Evolutionary conservation across 1,140 invertebrate species (phyloP).

Genomic region (Leguminivora glycinivorella): DNA sequence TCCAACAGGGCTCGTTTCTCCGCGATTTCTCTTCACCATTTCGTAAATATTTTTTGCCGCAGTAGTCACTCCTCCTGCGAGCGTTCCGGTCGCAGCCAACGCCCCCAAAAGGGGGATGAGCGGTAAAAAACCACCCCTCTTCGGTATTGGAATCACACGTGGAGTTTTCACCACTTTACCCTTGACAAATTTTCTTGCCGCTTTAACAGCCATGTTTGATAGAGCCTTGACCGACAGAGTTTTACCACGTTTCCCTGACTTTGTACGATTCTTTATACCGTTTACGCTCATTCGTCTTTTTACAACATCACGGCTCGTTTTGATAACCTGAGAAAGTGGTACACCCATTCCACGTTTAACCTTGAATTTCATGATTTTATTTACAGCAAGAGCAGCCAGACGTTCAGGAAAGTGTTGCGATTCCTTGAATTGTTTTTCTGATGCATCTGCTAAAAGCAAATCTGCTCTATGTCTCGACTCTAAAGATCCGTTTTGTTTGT

Average conservation of each 20-base stretch:
- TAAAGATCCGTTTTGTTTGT: not conserved
- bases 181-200: not conserved
- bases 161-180: not conserved
- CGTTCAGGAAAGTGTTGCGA: not conserved
- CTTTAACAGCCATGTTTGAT: too few relatives aligned
- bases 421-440: not conserved
- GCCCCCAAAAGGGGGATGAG: not conserved
- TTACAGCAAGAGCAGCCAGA: not conserved
- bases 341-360: not conserved
- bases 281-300: not conserved
- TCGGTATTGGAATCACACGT: not conserved
- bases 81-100: not conserved
- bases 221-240: too few relatives aligned
- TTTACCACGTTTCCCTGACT: too few relatives aligned
- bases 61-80: not conserved
- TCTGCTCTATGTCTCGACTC: not conserved
- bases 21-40: not conserved
- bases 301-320: not conserved
- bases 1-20: too few relatives aligned
- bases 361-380: not conserved
- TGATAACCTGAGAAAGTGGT: not conserved
- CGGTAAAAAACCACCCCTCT: not conserved
- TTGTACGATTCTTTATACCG: not conserved
- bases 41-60: constrained; percentile 10
- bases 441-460: not conserved